Evolutionary conservation across 2,888 invertebrate species (phyloP), one percentile per base, ranked within the genome.

Genomic region (Lathronympha strigana): DNA sequence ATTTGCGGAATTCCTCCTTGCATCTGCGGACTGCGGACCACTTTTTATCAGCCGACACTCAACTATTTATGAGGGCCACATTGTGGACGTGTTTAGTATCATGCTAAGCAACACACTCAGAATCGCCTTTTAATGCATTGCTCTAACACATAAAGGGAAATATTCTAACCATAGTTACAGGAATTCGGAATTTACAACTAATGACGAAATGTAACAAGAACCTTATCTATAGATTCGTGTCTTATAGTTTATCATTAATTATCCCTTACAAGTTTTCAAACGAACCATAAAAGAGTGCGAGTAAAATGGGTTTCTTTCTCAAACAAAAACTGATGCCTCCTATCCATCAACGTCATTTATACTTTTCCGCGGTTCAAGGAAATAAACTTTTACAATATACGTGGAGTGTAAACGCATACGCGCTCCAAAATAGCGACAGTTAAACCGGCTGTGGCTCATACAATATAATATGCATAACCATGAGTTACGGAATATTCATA

Each of bases 271-370:
- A 36, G 19, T 19, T 54, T 63, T 49, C n/a, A 33, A 54, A 51
- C n/a, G 43, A 55, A 49, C 49, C 49, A 36, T 31, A 54, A 15
- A 25, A 17, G 19, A 1, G 28, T 17, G 51, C 19, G 51, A 19
- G 63, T 33, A 33, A 55, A 55, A 60, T 13, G n/a, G 36, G 49
- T 49, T 63, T 31, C 17, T 31, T 38, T 28, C 38, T 28, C 36
- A 8, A 31, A 73, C 73, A 73, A 73, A 72, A 69, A 76, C 71
- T 66, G 67, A 74, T 76, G 80, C 76, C 77, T 80, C 82, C 81
- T 77, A 84, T 85, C 79, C 74, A 82, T 87, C 84, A 86, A 78
- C 78, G 86, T 83, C 85, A 79, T 68, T 57, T 57, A 74, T 75
- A 72, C 74, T 72, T 75, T 73, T 66, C 67, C 70, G 67, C 71